Base-by-base conservation (phyloP, 35 echinoderm and acorn worm genomes). In the Hemicentrotus pulcherrimus region DNA sequence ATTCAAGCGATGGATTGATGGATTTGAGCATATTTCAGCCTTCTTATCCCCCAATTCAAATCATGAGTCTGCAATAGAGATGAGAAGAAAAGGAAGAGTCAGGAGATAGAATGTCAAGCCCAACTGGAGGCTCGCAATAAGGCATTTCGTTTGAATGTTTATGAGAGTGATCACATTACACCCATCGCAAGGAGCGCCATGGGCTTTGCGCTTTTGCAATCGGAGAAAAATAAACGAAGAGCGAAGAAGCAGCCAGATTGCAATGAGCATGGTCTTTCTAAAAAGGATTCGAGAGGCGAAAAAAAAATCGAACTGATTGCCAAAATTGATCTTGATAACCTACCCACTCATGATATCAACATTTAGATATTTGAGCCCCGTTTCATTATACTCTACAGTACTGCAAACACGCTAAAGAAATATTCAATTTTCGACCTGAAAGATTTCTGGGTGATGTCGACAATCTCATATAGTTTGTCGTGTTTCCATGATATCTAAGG, bases 161-260 rank as follows among this genome's bases (percentile, higher is more conserved):
- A 78, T 78, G 65, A 15, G 65, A n/a, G 28, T n/a, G 65, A 78
- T 78, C 65, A 78, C 65, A 78, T 78, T 78, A 78, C 65, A 78
- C 15, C 24, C 65, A 78, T 78, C 65, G 65, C 65, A 6, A 28
- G 24, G 18, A 78, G 65, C 28, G 65, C 65, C 65, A 78, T 78
- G 18, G 65, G 65, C 65, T 78, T 78, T 78, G 65, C 65, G 65
- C 65, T 78, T 78, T 78, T 78, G 65, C 65, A 78, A 78, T 78
- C 65, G 65, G 65, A 78, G 65, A 28, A 78, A 59, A 78, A 55
- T 55, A 55, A 28, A 78, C 28, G 2, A 78, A 78, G 65, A 78
- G 7, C 18, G 61, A 6, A n/a, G 24, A 18, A 78, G 65, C 65
- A 24, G 65, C 65, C 6, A 78, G 65, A 78, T 78, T 78, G 19